Percentiles rank a stretch among this genome's conserved stretches.
These are phyloP conservation scores for Amyelois transitella DNA, from an alignment of 1,140 invertebrate species.

Conservation along the genomic window DNA sequence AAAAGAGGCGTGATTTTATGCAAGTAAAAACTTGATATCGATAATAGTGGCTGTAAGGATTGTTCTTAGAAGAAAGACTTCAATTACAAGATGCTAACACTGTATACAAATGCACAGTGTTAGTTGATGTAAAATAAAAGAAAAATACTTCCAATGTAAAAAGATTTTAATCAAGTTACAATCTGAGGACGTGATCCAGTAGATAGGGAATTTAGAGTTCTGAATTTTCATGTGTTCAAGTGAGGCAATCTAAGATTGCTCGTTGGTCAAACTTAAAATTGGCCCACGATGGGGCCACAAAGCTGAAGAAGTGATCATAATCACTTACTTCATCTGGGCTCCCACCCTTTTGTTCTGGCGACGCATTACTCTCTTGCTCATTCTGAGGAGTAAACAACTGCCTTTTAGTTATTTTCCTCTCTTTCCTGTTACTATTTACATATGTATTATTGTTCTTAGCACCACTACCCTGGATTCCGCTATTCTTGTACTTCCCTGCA, in stretches of 20 bases:
- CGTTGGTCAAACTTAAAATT: slow-evolving; percentile 77
- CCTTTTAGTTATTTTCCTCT: slow-evolving; percentile 67
- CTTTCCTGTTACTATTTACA: slow-evolving; percentile 47
- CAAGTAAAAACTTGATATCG: no score
- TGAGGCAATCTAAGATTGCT: slow-evolving; percentile 74
- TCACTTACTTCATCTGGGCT: slow-evolving; percentile 22
- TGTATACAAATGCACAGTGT: no score
- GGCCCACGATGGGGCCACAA: slow-evolving; percentile 75
- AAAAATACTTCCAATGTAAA: no score
- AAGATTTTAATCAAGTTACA: no score
- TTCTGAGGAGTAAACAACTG: slow-evolving; percentile 72
- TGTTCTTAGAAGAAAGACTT: no score
- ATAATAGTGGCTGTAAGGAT: no score
- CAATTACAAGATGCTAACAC: no score
- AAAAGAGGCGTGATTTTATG: no score
- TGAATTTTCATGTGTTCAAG: slow-evolving; percentile 30
- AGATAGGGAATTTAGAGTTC: no score
- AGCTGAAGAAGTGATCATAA: slow-evolving; percentile 41
- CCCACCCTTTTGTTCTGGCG: slow-evolving; percentile 39
- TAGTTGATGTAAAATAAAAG: no score
- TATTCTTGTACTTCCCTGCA: slow-evolving; percentile 26
- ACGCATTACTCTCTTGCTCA: slow-evolving; percentile 34
- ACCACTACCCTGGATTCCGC: background rate
- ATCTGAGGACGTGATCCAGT: no score
- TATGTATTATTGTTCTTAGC: slow-evolving; percentile 26